These are phyloP conservation scores for Chlorops oryzae DNA, from an alignment of 1,140 invertebrate species.

Conservation along the genomic window DNA sequence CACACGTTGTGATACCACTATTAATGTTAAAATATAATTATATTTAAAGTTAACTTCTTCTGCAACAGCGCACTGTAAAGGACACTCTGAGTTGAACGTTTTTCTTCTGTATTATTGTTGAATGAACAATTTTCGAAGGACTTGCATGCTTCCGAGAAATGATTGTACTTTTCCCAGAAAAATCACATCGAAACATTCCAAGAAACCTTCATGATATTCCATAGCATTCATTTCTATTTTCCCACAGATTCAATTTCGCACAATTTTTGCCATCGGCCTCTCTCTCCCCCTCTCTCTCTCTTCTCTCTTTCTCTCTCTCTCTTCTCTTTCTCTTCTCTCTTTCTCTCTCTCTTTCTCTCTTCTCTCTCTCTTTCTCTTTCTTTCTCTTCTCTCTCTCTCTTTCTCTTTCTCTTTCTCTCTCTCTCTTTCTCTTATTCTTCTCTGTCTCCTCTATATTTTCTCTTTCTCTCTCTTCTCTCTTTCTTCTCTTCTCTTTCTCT, in stretches of 20 bases:
- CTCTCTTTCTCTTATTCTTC: background rate
- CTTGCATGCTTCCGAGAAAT: background rate
- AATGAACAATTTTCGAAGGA: background rate
- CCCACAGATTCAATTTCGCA: background rate
- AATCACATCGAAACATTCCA: background rate
- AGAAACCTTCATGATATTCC: no score
- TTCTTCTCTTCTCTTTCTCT: background rate
- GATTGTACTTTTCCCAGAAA: background rate
- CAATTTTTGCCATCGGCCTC: background rate
- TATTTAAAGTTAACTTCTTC: no score
- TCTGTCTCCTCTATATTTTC: background rate
- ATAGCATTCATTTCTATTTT: no score
- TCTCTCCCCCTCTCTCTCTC: background rate
- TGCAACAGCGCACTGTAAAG: no score
- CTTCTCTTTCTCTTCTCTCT: background rate
- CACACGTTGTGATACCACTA: no score
- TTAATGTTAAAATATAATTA: no score
- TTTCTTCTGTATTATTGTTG: background rate
- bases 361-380: background rate
- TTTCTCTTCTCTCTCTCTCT: background rate
- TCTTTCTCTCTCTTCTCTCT: background rate
- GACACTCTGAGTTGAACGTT: background rate
- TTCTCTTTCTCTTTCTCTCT: background rate
- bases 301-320: background rate
- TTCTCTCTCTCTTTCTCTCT: background rate